A percentile compares a stretch with the other conserved stretches of the same genome.
Evolutionary conservation across 2,888 invertebrate species (phyloP).

Genomic region (Eudemis profundana): DNA sequence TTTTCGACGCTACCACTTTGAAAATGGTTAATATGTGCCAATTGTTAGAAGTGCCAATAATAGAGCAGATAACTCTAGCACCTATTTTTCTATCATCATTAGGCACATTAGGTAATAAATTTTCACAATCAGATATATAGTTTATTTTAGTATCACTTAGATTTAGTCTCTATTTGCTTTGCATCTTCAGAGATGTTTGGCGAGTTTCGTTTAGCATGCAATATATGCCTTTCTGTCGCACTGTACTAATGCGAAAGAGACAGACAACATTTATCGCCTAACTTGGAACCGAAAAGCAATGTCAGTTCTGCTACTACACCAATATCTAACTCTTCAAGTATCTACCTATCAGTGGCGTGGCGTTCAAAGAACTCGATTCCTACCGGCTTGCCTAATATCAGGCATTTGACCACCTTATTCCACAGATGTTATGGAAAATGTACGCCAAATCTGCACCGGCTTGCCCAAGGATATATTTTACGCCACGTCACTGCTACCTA

Average conservation of each 20-base stretch:
- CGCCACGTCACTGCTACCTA: no score
- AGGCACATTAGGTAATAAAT: conserved; percentile 34
- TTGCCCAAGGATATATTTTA: no score
- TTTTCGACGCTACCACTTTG: no score
- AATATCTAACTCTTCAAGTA: no score
- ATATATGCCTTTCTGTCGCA: background rate
- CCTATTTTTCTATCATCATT: conserved; percentile 39
- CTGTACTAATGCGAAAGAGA: background rate
- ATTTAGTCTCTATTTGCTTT: background rate
- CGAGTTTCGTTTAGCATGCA: background rate
- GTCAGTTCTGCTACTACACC: no score
- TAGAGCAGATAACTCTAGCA: conserved; percentile 14
- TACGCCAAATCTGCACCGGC: no score
- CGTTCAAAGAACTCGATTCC: no score
- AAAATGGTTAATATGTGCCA: background rate
- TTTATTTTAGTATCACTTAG: conserved; percentile 16
- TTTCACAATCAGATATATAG: conserved; percentile 17
- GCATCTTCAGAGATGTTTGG: background rate
- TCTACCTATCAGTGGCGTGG: no score
- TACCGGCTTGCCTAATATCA: no score
- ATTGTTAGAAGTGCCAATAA: background rate
- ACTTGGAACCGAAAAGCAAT: background rate
- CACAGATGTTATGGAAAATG: no score
- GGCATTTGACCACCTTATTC: no score
- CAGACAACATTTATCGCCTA: background rate